phyloP scores from a whole-genome alignment of 2,797 vertebrate genomes.

The Acipenser oxyrinchus region DNA sequence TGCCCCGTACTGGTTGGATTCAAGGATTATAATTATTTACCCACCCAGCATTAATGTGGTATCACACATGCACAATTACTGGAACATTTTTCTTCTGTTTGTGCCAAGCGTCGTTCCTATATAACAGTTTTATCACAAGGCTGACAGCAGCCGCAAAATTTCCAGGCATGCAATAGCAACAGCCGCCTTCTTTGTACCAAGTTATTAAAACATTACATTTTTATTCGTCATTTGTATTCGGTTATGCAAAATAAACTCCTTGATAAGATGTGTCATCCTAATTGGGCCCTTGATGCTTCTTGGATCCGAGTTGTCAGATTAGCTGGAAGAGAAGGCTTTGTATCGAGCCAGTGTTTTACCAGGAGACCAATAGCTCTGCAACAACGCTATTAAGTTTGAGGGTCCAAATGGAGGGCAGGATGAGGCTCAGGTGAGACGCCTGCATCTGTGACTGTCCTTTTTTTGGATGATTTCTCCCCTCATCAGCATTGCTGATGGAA shows the following conservation, averaged over 20 bases:
- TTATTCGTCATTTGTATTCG: slow-evolving; percentile 82
- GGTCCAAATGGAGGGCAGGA: slow-evolving; percentile 72
- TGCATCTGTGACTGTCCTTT: slow-evolving; percentile 49
- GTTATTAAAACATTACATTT: slow-evolving; percentile 85
- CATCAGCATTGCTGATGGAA: slow-evolving; percentile 72
- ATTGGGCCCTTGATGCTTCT: slow-evolving; percentile 90
- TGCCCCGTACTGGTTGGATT: slow-evolving; percentile 51
- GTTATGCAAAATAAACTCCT: slow-evolving; percentile 88
- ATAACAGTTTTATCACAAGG: slow-evolving; percentile 80
- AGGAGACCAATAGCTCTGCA: slow-evolving; percentile 77
- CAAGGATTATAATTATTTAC: slow-evolving; percentile 64
- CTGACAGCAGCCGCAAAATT: slow-evolving; percentile 78
- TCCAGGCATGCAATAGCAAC: slow-evolving; percentile 75
- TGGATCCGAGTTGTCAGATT: slow-evolving; percentile 78
- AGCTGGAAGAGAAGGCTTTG: slow-evolving; percentile 70
- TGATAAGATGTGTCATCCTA: slow-evolving; percentile 88
- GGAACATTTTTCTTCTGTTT: slow-evolving; percentile 68
- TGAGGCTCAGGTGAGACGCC: slow-evolving; percentile 85
- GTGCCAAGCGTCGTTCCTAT: slow-evolving; percentile 74
- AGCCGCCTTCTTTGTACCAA: slow-evolving; percentile 79
- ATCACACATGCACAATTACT: slow-evolving; percentile 71
- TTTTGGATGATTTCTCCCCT: slow-evolving; percentile 53
- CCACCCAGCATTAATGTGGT: slow-evolving; percentile 76
- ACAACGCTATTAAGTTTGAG: slow-evolving; percentile 74
- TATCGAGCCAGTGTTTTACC: slow-evolving; percentile 58